phyloP scores from a whole-genome alignment of 2,888 invertebrate genomes.

The Trichopoda pennipes region DNA sequence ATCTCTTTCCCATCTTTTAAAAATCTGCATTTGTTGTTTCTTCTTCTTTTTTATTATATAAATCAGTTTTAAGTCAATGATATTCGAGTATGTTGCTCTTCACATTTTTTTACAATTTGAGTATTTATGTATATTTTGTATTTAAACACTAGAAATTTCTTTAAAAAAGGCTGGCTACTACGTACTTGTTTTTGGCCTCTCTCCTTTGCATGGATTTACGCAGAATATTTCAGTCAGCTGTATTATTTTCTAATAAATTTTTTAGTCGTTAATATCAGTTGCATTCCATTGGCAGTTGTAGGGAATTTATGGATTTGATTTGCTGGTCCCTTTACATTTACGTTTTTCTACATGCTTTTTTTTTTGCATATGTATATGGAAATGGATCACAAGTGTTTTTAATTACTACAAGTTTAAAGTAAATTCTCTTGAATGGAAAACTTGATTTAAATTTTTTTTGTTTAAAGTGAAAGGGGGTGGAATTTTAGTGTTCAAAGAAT shows the following conservation, averaged over 20 bases:
- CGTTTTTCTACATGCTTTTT: not conserved
- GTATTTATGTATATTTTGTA: conserved; percentile 24
- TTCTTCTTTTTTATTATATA: conserved; percentile 21
- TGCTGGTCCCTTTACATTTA: not conserved
- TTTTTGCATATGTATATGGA: not conserved
- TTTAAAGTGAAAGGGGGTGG: too few species aligned
- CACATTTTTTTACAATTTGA: not conserved
- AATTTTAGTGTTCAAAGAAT: too few species aligned
- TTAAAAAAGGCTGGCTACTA: conserved; percentile 57
- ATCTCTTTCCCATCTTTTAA: conserved; percentile 59
- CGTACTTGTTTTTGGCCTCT: conserved; percentile 35
- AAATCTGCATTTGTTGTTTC: not conserved
- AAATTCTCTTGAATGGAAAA: conserved; percentile 13
- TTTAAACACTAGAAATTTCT: conserved; percentile 48
- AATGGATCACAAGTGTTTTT: conserved; percentile 1
- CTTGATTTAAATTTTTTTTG: too few species aligned
- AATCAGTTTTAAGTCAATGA: conserved; percentile 60
- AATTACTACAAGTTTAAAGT: conserved; percentile 8
- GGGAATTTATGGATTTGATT: not conserved
- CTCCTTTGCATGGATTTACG: conserved; percentile 1
- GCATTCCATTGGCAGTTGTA: conserved; percentile 30
- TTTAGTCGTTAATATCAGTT: conserved; percentile 17
- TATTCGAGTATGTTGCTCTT: conserved; percentile 27
- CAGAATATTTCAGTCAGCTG: conserved; percentile 37
- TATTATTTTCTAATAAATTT: conserved; percentile 52